Base-by-base conservation (phyloP, 2,888 invertebrate genomes). In the Plusia festucae region DNA sequence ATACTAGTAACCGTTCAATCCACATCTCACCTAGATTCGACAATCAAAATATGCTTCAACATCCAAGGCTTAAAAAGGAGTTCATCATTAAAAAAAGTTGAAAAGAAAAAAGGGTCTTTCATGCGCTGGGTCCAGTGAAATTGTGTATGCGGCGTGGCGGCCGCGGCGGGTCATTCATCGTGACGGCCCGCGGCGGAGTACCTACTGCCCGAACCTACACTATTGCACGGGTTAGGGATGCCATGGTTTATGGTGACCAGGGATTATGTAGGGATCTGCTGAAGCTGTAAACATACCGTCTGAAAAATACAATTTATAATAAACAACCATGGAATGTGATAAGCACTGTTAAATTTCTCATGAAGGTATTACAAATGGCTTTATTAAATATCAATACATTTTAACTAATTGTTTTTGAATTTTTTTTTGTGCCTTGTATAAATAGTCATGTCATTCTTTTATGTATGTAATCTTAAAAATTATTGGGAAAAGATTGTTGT, bases 131-230 rank as follows among this genome's bases (percentile, higher is more conserved):
- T 61, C 77, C 74, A 55, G 74, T 74, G 74, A 74, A 76, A 91
- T 91, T 89, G 93, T 92, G 88, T 89, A 91, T 90, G 89, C 91
- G 89, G 89, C 83, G 79, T 82, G 82, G 83, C 87, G 79, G 90
- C 86, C 83, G 79, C 82, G 82, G 83, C 87, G 79, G 90, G 87
- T 90, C 91, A 86, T 90, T 89, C 89, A 89, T 93, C 94, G 94
- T 94, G 94, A 94, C 89, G 78, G 91, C 94, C 93, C 75, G 79
- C 62, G 93, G 94, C 93, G 85, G 85, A 84, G 87, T 88, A 89
- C 91, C 88, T 89, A 89, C 90, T 88, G 91, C 86, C 88, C 86
- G 85, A 88, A 87, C 84, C 79, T 79, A 82, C 72, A 77, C 82
- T 83, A 85, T 83, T 63, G 70, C 74, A 64, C 46, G 34, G 30